Conservation (phyloP, 2,797 vertebrate species). For the Helarctos malayanus region DNA sequence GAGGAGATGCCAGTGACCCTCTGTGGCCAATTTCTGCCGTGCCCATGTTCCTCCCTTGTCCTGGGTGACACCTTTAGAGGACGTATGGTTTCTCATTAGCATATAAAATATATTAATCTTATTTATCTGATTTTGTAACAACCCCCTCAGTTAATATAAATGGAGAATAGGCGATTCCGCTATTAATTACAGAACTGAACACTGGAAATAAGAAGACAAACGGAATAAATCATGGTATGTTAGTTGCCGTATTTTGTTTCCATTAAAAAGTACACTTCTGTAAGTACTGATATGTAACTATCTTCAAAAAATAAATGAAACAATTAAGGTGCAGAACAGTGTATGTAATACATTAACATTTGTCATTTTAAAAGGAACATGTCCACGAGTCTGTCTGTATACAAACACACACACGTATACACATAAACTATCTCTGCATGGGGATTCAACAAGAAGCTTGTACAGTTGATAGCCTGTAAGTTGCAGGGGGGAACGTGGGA, state of each 20-base stretch:
- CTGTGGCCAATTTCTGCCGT: not conserved
- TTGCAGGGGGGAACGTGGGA: not conserved
- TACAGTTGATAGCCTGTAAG: not conserved
- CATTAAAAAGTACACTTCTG: not conserved
- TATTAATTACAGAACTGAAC: not conserved
- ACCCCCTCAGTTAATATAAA: not conserved
- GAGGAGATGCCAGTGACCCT: not conserved
- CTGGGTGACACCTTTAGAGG: not conserved
- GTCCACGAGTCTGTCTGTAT: not conserved
- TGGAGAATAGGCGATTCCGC: not conserved
- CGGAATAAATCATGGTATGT: not conserved
- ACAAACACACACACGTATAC: not conserved
- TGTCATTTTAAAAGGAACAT: not conserved
- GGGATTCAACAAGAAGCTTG: not conserved
- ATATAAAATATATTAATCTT: not conserved
- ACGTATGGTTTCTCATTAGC: not conserved
- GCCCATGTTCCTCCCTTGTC: not conserved
- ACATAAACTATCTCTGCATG: not conserved
- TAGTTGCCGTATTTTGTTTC: not conserved
- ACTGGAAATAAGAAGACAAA: not conserved
- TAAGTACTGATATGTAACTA: not conserved
- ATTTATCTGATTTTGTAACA: slow-evolving; percentile 11
- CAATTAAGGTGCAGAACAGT: not conserved
- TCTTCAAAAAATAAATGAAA: not conserved
- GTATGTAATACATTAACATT: not conserved